Evolutionary conservation across 2,888 invertebrate genomes (phyloP), one percentile per base, ranked within the genome.

Genomic region (Pristionchus fissidentatus): DNA sequence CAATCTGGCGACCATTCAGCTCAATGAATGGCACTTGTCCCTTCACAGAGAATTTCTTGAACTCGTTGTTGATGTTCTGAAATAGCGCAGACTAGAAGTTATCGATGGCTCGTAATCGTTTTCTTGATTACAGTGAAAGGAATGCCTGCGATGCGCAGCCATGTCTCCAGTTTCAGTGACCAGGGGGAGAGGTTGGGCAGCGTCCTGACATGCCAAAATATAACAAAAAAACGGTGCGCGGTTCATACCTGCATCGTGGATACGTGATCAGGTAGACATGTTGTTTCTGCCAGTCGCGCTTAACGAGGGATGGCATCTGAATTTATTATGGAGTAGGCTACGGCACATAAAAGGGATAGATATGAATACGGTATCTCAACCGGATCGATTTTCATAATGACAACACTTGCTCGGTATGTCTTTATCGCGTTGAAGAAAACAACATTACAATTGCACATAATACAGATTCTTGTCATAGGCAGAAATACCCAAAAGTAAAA

Each of bases 1-100:
- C 95, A 88, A 97, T 95, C 94, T 97, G 97, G 92, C 96, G 96
- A 70, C 97, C 97, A 93, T 98, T 97, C 86, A 97, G 93, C 93
- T 97, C 97, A 89, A 98, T 95, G 94, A 97, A 97, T 55, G 97
- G 98, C 91, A 97, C 94, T 93, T 91, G 90, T 10, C 90, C 90
- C 43, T 88, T 88, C 81, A 84, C 35, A 0, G 91, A 91, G 55
- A 57, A 85, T 81, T 88, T 88, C 35, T 75, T 86, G 87, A 91
- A 89, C 52, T 91, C 87, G 83, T 89, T 91, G 85, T 84, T 85
- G 80, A 91, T 86, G 75, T 90, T 90, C 90, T 90, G 83, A 81
- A 88, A 10, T 10, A 49, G 49, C 19, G 19, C 10, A n/a, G 57
- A n/a, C n/a, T n/a, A n/a, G n/a, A n/a, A n/a, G n/a, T n/a, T n/a